Percentiles rank a stretch among this genome's conserved stretches.
Conservation (phyloP, 2,888 invertebrate species). For the Morpho deidamia region DNA sequence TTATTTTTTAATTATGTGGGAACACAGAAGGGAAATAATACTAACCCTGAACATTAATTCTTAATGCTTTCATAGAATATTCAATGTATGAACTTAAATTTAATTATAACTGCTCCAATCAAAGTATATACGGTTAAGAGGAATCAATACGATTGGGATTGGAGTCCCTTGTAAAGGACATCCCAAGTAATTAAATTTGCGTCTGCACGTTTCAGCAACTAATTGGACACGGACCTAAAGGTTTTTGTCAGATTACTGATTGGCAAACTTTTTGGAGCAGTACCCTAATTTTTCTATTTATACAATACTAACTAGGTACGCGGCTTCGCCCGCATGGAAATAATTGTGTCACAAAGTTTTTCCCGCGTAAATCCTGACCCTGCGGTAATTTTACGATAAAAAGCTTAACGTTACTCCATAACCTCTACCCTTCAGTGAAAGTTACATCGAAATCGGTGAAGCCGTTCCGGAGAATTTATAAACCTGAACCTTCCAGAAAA, state of each 20-base stretch:
- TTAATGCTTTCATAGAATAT: not conserved
- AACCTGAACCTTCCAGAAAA: no score
- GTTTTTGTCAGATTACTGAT: conserved; percentile 7
- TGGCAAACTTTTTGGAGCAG: not conserved
- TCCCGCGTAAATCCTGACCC: no score
- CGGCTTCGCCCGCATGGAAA: no score
- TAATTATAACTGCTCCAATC: not conserved
- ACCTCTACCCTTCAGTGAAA: no score
- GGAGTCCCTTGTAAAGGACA: not conserved
- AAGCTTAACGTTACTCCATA: no score
- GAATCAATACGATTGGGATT: conserved; percentile 4
- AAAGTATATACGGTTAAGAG: not conserved
- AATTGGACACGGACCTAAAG: conserved; percentile 5
- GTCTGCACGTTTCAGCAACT: conserved; percentile 8
- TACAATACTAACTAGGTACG: no score
- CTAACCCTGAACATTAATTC: not conserved
- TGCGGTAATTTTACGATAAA: no score
- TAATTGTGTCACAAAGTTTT: no score
- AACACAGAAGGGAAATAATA: no score
- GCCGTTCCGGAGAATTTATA: no score
- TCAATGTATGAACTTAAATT: not conserved
- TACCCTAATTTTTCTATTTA: not conserved
- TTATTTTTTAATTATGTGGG: no score
- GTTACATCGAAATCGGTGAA: no score
- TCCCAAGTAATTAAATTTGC: conserved; percentile 12